Base-by-base conservation (phyloP, 2,113 vertebrate species). In the Atherinomorus stipes region DNA sequence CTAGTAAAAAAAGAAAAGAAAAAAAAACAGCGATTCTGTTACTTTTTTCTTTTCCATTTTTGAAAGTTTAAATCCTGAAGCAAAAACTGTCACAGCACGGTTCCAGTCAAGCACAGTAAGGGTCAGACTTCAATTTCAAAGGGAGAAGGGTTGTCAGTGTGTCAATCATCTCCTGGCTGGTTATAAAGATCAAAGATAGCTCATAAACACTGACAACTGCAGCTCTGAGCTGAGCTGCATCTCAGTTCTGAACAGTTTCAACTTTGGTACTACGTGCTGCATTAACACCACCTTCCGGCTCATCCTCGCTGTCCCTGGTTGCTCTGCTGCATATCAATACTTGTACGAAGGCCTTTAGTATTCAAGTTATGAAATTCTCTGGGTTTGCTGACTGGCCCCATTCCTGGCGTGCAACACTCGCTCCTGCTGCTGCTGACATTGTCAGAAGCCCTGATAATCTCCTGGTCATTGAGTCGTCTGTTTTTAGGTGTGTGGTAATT, bases 371-470 rank as follows among this genome's bases (percentile, higher is more conserved):
- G 71, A 81, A 74, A 53, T 73, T 73, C 60, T 78, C 74, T 72
- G 38, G 28, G 28, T 78, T 64, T 50, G 44, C 53, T 62, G 67
- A 75, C 44, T 76, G 83, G 66, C 78, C 71, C 71, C 56, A 57
- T 2, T 72, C 31, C 64, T 34, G 64, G 38, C 61, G 26, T 58
- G 45, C 68, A n/a, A 60, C 71, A 67, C 18, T 80, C 83, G 71
- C 68, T 6, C 28, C 31, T 52, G 65, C 74, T 56, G 74, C 83
- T 90, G 91, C 89, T 90, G 89, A 91, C 86, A 84, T 84, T 81
- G 83, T 87, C 82, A 88, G 70, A 89, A 91, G 79, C 74, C 73
- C 71, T 64, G 83, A 86, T 93, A 89, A 93, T 91, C 87, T 91
- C 78, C 67, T 23, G 60, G 85, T 89, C 88, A 85, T 83, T 76